phyloP scores from a whole-genome alignment of 2,797 vertebrate species.

The Xenentodon cancila region DNA sequence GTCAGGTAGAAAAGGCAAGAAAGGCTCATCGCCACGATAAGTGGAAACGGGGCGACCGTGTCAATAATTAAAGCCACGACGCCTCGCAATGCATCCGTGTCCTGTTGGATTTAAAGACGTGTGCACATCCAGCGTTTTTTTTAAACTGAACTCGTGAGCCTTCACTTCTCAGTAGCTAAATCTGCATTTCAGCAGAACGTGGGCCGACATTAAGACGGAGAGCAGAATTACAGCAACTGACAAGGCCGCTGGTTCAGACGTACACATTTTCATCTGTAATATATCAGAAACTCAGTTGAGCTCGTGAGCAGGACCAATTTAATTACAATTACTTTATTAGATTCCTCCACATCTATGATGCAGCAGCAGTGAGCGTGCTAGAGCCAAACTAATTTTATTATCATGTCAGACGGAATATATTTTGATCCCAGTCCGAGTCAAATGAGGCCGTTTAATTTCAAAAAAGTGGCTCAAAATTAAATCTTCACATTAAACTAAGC shows the following conservation, averaged over 20 bases:
- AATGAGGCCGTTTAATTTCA: conserved; percentile 19
- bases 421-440: conserved; percentile 13
- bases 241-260: conserved; percentile 10
- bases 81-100: conserved; percentile 20
- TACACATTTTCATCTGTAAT: conserved; percentile 33
- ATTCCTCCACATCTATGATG: conserved; percentile 29
- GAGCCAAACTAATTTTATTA: conserved; percentile 25
- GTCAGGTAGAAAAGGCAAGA: conserved; percentile 23
- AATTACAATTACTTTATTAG: conserved; percentile 25
- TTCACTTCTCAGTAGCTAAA: conserved; percentile 7
- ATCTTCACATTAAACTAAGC: too few relatives aligned
- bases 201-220: conserved; percentile 9
- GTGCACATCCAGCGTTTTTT: conserved; percentile 26
- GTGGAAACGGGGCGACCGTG: conserved; percentile 18
- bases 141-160: conserved; percentile 21
- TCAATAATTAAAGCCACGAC: conserved; percentile 15
- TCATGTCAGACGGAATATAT: conserved; percentile 25
- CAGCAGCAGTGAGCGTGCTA: conserved; percentile 14
- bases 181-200: conserved; percentile 6
- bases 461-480: background rate
- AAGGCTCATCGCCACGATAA: background rate
- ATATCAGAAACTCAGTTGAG: conserved; percentile 25
- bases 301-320: conserved; percentile 34
- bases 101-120: conserved; percentile 12
- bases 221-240: conserved; percentile 4